Evolutionary conservation across 1,140 invertebrate species (phyloP).

Genomic region (Pseudomyrmex dendroicus): DNA sequence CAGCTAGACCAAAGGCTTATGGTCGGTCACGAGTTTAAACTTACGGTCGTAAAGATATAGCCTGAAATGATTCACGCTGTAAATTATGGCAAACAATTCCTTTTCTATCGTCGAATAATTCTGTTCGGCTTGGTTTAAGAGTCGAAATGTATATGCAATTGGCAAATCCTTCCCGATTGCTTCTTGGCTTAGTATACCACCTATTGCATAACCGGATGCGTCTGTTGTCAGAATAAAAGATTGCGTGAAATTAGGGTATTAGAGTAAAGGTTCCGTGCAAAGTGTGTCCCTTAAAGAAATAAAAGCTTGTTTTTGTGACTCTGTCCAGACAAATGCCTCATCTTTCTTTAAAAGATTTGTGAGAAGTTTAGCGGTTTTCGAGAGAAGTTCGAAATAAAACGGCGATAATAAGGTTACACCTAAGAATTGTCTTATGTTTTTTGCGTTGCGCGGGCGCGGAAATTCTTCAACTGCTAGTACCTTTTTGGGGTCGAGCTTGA

Average conservation of each 20-base stretch:
- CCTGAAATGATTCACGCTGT: background rate
- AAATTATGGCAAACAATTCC: background rate
- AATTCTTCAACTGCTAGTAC: background rate
- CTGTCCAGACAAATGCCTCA: background rate
- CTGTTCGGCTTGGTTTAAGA: background rate
- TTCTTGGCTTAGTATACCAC: background rate
- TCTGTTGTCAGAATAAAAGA: background rate
- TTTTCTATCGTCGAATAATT: background rate
- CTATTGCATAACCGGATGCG: background rate
- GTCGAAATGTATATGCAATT: background rate
- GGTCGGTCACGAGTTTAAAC: background rate
- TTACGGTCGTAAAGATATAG: background rate
- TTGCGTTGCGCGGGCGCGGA: background rate
- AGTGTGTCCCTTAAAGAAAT: background rate
- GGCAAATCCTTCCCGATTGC: background rate
- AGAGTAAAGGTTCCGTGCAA: background rate
- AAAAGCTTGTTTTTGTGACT: background rate
- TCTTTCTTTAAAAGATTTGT: too few species aligned
- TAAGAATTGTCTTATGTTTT: background rate
- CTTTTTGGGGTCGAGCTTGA: background rate
- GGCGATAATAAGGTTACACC: background rate
- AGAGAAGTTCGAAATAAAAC: background rate
- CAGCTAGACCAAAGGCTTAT: background rate
- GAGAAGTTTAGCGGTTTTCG: background rate
- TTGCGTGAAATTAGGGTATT: background rate